These are phyloP conservation scores for Reinhardtius hippoglossoides DNA, from an alignment of 2,113 vertebrate species.

Conservation along the genomic window DNA sequence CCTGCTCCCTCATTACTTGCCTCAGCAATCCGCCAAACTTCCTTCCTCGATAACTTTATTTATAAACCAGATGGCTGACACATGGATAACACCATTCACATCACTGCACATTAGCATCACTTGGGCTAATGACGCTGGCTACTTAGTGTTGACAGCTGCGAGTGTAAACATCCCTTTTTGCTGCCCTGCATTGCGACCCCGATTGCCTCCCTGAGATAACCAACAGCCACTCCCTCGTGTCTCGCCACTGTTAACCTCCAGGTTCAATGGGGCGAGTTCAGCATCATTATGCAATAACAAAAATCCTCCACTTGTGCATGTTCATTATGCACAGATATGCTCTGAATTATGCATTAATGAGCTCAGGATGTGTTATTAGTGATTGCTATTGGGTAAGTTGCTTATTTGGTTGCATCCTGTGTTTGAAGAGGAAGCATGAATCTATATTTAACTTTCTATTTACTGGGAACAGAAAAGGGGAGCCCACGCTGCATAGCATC, in stretches of 20 bases:
- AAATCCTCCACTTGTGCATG: not conserved
- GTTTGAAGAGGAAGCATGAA: conserved; percentile 43
- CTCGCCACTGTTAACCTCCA: not conserved
- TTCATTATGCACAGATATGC: conserved; percentile 28
- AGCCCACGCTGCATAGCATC: conserved; percentile 41
- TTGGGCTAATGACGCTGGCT: not conserved
- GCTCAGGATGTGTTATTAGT: conserved; percentile 16
- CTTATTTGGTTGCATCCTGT: conserved; percentile 37
- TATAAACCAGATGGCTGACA: conserved; percentile 73
- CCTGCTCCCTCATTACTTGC: conserved; percentile 66
- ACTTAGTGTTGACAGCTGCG: conserved; percentile 36
- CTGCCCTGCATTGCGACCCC: conserved; percentile 11
- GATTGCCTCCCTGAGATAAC: conserved; percentile 23
- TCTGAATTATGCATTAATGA: conserved; percentile 50
- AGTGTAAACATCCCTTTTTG: conserved; percentile 53
- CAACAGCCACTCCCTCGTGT: not conserved
- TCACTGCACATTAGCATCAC: conserved; percentile 39
- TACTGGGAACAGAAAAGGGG: conserved; percentile 44
- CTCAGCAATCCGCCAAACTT: conserved; percentile 67
- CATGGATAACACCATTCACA: conserved; percentile 25
- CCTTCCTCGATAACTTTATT: conserved; percentile 77
- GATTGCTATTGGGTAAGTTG: not conserved
- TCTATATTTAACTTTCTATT: conserved; percentile 71
- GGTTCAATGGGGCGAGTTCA: conserved; percentile 10
- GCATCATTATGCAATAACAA: conserved; percentile 20